Percentiles rank a stretch among this genome's conserved stretches.
phyloP scores from a whole-genome alignment of 92 coral and sea anemone species.

The Nematostella vectensis region DNA sequence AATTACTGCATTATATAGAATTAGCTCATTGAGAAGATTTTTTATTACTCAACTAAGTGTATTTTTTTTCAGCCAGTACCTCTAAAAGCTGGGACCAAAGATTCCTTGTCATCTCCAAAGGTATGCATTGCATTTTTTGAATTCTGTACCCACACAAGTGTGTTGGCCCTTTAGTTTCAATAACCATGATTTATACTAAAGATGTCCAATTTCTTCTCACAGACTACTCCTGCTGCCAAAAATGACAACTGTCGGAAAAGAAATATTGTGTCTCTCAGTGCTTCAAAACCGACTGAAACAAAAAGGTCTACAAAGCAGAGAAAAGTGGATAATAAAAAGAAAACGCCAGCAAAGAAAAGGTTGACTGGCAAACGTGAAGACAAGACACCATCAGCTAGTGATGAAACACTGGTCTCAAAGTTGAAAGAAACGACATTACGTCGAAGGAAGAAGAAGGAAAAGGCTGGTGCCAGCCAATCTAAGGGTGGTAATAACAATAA shows the following conservation, averaged over 20 bases:
- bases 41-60: background rate
- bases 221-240: background rate
- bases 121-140: background rate
- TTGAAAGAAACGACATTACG: no score
- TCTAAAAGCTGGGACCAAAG: background rate
- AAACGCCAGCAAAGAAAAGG: no score
- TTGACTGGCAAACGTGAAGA: no score
- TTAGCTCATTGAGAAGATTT: background rate
- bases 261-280: background rate
- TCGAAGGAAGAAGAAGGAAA: background rate
- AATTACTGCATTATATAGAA: background rate
- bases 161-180: background rate
- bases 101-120: background rate
- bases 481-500: constrained; percentile 2
- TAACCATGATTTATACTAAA: background rate
- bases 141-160: background rate
- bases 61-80: constrained; percentile 1
- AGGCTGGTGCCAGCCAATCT: background rate
- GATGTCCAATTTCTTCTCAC: background rate
- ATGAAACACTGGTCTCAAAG: no score
- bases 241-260: background rate
- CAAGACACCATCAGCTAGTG: no score
- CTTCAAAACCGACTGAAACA: background rate
- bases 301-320: background rate
- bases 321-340: background rate